Evolutionary conservation across 2,888 invertebrate species (phyloP), one percentile per base, ranked within the genome.

Genomic region (Hyposoter dolosus): DNA sequence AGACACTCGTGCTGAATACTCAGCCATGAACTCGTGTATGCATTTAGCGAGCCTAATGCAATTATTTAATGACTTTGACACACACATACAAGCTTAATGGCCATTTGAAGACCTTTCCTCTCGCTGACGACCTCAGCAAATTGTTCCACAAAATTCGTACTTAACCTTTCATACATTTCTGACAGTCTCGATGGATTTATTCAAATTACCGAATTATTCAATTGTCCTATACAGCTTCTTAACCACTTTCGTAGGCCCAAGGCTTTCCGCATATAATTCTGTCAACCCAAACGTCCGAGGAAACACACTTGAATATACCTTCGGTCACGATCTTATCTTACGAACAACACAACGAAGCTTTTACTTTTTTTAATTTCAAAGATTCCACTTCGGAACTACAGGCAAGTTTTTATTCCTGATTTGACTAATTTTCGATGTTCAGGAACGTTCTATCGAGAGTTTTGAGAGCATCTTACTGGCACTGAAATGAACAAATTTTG

Each of bases 1-100:
- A 68, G 50, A 77, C 53, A 50, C 23, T 53, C 40, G 53, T n/a
- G 19, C n/a, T 45, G 23, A 63, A 75, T 63, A 28, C 75, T 19
- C 4, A 6, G 15, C 45, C 69, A 40, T 40, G 28, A 47, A 65
- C 5, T 76, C 45, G 45, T 45, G 12, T 50, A 76, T 76, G 65
- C 65, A 23, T 76, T 76, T 40, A 66, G n/a, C 40, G 43, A 43
- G 9, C 66, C n/a, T 35, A 45, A 40, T 45, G 43, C 19, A 40
- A 35, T 69, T 60, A 43, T 23, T 47, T 69, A 69, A 76, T 60
- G 75, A 82, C 75, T 35, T 53, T 10, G 43, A 45, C 19, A 32
- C 32, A 40, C 40, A 45, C 19, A 32, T 19, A 40, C 40, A 43
- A 15, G 9, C 66, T 40, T 60, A 56, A 69, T 43, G 75, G 43